Evolutionary conservation across 1,140 invertebrate species (phyloP).

Genomic region (Temnothorax curvispinosus): DNA sequence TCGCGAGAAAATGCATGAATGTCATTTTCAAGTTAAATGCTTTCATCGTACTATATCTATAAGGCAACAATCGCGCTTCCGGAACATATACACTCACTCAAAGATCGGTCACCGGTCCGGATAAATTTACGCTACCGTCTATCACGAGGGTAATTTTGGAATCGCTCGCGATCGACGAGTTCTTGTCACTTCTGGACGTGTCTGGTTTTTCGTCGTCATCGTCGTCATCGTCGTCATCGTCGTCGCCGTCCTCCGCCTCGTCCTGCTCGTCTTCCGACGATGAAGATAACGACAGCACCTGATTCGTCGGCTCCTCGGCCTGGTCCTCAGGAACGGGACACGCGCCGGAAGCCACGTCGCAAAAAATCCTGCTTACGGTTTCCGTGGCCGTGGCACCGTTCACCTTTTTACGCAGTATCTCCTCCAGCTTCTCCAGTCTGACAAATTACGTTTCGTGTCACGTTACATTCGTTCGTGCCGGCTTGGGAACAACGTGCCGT

Average conservation of each 20-base stretch:
- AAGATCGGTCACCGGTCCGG: constrained; percentile 83
- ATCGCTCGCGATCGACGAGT: constrained; percentile 36
- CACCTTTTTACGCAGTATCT: constrained; percentile 80
- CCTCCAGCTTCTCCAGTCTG: constrained; percentile 83
- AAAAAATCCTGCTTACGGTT: constrained; percentile 59
- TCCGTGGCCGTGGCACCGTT: constrained; percentile 66
- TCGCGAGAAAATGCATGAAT: not conserved
- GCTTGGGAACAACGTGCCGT: constrained; percentile 8
- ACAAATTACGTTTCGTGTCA: constrained; percentile 83
- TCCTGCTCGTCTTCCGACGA: constrained; percentile 58
- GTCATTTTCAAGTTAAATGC: not conserved
- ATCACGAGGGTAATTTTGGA: constrained; percentile 68
- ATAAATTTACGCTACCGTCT: constrained; percentile 76
- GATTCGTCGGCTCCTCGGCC: not conserved
- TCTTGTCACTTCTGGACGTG: constrained; percentile 26
- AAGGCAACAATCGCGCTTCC: constrained; percentile 34
- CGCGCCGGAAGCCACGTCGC: constrained; percentile 61
- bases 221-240: constrained; percentile 38
- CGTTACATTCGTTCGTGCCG: constrained; percentile 64
- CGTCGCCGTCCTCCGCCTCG: not conserved
- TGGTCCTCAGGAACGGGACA: constrained; percentile 27
- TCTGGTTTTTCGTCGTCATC: constrained; percentile 52
- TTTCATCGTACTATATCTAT: constrained; percentile 21
- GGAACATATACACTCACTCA: constrained; percentile 62
- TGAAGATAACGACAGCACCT: constrained; percentile 13